Percentiles rank a stretch among this genome's conserved stretches.
Conservation (phyloP, 2,888 invertebrate genomes). For the Drosophila birchii region DNA sequence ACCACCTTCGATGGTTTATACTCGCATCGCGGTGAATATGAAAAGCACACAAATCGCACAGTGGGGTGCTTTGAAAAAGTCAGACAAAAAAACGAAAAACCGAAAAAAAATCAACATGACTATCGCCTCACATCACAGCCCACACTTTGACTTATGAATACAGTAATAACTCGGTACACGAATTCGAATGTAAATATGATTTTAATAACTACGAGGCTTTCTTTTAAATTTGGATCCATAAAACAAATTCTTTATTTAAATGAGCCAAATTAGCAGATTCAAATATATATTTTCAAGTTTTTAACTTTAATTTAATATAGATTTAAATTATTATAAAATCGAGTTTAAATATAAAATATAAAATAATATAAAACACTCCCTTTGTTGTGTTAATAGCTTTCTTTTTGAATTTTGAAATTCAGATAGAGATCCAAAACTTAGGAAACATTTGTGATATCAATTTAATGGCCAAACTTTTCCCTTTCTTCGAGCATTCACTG, state of each 20-base stretch:
- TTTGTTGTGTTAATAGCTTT: not conserved
- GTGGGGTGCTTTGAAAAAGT: conserved; percentile 59
- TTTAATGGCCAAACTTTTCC: not conserved
- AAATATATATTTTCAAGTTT: not conserved
- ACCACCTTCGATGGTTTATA: conserved; percentile 11
- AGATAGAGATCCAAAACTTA: accelerated
- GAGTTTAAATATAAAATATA: not conserved
- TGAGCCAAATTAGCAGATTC: no score
- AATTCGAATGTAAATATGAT: not conserved
- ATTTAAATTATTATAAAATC: not conserved
- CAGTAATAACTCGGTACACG: not conserved
- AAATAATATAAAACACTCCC: not conserved
- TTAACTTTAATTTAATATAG: not conserved
- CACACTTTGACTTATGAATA: conserved; percentile 61
- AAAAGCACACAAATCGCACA: conserved; percentile 77
- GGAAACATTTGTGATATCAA: not conserved
- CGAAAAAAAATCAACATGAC: conserved; percentile 41
- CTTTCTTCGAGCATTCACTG: not conserved
- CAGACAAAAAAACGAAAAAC: conserved; percentile 26
- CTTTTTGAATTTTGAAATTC: no score
- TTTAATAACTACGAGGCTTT: not conserved
- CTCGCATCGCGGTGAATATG: conserved; percentile 67
- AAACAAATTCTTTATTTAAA: no score
- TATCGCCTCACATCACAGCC: conserved; percentile 58
- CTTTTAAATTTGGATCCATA: not conserved